Base-by-base conservation (phyloP, 1,140 invertebrate genomes). In the Ceratina australensis region DNA sequence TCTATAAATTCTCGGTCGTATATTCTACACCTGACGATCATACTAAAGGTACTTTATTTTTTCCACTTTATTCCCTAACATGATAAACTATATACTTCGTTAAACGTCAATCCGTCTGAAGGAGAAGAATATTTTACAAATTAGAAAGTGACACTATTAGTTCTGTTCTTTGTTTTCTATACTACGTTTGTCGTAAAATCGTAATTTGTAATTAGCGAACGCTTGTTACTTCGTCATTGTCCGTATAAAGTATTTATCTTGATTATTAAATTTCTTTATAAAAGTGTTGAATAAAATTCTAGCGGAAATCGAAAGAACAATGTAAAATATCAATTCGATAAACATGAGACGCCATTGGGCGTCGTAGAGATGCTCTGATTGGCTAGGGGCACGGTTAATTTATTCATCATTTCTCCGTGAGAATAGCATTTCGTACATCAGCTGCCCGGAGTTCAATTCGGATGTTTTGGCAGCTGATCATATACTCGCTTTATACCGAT, bases 381-480 rank as follows among this genome's bases (percentile, higher is more conserved):
- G 78, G 69, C 47, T 50, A 33, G 54, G 12, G n/a, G 10, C 73
- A 59, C 28, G 33, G 24, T 42, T 54, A n/a, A 50, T 18, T 42
- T 72, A 50, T 67, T 82, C 68, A 54, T 52, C 79, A 42, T 66
- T 77, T 65, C 10, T 47, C 82, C 86, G 86, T 87, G 80, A 50
- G 26, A 50, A 8, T 80, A 87, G 81, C 57, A 7, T 64, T 69
- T 50, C n/a, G 78, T 78, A 52, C 49, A 69, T 81, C 68, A 80
- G 82, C 80, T 81, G 69, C 78, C 28, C 87, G 87, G 78, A 88
- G 80, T 77, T 80, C 73, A 77, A 73, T 60, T 86, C 68, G 60
- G 82, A 80, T 83, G 83, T 88, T 87, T 85, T 87, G 87, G 86
- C 79, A 88, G 84, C 86, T 87, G 85, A 88, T 84, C 80, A 85